Evolutionary conservation across 2,888 invertebrate genomes (phyloP).

Genomic region (Halictus ligatus): DNA sequence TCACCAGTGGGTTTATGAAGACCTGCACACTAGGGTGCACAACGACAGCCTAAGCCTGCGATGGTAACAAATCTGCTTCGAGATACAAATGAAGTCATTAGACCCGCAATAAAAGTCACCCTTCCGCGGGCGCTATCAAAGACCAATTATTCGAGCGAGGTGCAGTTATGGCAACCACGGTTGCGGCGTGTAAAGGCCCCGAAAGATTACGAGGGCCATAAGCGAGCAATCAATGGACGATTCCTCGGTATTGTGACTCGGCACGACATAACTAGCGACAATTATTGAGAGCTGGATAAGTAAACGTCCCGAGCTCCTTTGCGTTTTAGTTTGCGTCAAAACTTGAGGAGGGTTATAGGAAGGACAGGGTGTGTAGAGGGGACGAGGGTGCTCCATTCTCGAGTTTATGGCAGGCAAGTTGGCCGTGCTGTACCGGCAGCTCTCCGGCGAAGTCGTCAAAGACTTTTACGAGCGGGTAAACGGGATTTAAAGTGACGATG

Average conservation of each 20-base stretch:
- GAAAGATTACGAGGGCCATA: not conserved
- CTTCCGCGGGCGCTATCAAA: not conserved
- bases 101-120: not conserved
- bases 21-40: not conserved
- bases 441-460: constrained; percentile 83
- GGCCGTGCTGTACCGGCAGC: constrained; percentile 75
- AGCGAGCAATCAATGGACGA: constrained; percentile 24
- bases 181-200: not conserved
- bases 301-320: constrained; percentile 79
- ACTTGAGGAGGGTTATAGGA: not conserved
- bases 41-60: not conserved
- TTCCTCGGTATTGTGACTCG: constrained; percentile 48
- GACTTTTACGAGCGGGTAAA: constrained; percentile 84
- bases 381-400: constrained; percentile 70
- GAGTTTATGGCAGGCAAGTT: constrained; percentile 78
- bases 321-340: constrained; percentile 61
- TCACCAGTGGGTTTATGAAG: not conserved
- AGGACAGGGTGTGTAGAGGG: constrained; percentile 63
- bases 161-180: not conserved
- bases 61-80: not conserved
- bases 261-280: constrained; percentile 72
- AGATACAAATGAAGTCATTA: not conserved
- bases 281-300: constrained; percentile 80
- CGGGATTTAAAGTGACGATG: constrained; percentile 85
- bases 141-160: constrained; percentile 6